phyloP scores from a whole-genome alignment of 2,113 vertebrate species.

The Pangasianodon hypophthalmus region DNA sequence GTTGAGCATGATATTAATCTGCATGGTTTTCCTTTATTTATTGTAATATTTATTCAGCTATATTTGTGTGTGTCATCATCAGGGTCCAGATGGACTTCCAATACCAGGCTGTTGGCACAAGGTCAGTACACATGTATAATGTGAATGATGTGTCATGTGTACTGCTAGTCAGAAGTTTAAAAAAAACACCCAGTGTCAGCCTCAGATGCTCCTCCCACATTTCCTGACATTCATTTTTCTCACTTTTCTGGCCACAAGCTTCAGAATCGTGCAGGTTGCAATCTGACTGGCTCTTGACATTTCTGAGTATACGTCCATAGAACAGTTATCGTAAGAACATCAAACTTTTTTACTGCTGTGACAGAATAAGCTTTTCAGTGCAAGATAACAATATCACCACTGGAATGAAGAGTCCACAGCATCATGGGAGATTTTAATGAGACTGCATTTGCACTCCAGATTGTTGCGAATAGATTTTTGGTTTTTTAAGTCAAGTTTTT shows the following conservation, averaged over 20 bases:
- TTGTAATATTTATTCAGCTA: not conserved
- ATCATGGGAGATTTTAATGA: no score
- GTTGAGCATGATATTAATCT: not conserved
- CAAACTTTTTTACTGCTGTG: no score
- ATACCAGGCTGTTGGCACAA: conserved; percentile 87
- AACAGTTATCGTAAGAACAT: not conserved
- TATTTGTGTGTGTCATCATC: conserved; percentile 47
- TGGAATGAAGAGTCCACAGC: no score
- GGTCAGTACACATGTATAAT: conserved; percentile 62
- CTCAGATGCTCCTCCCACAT: not conserved
- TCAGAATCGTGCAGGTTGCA: not conserved
- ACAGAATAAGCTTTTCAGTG: no score
- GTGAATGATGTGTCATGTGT: not conserved
- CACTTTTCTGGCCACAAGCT: not conserved
- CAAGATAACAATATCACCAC: no score
- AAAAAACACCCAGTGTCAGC: not conserved
- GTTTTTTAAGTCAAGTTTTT: no score
- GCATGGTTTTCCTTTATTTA: not conserved
- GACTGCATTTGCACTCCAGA: no score
- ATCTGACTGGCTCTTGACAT: not conserved
- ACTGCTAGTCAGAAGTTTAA: not conserved
- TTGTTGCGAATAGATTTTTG: no score
- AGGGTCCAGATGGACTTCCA: conserved; percentile 83
- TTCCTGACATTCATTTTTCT: not conserved
- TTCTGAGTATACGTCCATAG: not conserved